Conservation (phyloP, 2,797 vertebrate species). For the Anabas testudineus region DNA sequence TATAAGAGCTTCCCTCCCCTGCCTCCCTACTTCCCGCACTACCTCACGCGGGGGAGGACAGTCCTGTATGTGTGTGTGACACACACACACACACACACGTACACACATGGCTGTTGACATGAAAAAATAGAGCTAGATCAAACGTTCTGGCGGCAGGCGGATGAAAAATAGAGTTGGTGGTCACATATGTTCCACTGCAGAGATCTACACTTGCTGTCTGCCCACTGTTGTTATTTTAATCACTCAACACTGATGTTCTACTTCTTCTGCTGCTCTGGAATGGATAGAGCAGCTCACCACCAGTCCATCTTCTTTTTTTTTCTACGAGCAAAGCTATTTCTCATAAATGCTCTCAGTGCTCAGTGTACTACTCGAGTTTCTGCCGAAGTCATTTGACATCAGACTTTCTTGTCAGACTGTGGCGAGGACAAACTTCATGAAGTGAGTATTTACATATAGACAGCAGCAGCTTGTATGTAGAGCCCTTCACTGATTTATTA, state of each 20-base stretch:
- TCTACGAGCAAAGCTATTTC: constrained; percentile 8
- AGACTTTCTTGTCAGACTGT: constrained; percentile 5
- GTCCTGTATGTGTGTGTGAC: constrained; percentile 56
- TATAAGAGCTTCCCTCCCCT: constrained; percentile 85
- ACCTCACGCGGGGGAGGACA: constrained; percentile 66
- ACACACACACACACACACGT: constrained; percentile 19
- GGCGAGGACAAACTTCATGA: constrained; percentile 10
- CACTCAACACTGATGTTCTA: constrained; percentile 67
- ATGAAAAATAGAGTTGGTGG: constrained; percentile 59
- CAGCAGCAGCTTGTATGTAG: background rate
- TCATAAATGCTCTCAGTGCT: constrained; percentile 20
- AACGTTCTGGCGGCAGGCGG: constrained; percentile 44
- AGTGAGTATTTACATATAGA: background rate
- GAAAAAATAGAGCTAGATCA: constrained; percentile 76
- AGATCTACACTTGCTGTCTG: constrained; percentile 62
- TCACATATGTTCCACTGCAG: constrained; percentile 62
- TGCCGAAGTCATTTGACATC: constrained; percentile 15
- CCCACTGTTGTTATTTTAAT: constrained; percentile 69
- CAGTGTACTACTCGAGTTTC: constrained; percentile 8
- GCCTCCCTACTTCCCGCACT: constrained; percentile 73
- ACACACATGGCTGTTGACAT: constrained; percentile 45
- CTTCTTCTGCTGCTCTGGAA: constrained; percentile 55
- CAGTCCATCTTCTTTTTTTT: constrained; percentile 15
- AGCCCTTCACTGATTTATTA: background rate
- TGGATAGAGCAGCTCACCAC: constrained; percentile 25